Percentiles rank a stretch among this genome's conserved stretches.
phyloP scores from a whole-genome alignment of 2,113 vertebrate species.

The Chloroceryle aenea region DNA sequence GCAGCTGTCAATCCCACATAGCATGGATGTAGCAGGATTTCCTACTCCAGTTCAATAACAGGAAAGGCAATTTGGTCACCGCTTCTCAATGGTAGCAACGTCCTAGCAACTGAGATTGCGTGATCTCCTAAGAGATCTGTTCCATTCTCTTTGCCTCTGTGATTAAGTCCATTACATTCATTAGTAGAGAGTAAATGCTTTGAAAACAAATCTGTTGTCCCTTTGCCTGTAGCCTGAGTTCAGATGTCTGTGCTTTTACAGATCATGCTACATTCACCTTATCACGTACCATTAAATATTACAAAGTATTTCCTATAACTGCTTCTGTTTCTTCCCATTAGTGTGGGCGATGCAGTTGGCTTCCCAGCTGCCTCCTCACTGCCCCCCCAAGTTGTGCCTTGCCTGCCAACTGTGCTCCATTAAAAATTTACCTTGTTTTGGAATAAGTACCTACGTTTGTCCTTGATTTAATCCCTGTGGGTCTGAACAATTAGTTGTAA shows the following conservation, averaged over 20 bases:
- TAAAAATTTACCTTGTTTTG: constrained; percentile 49
- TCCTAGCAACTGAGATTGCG: not conserved
- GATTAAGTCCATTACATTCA: not conserved
- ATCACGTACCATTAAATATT: not conserved
- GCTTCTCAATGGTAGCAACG: not conserved
- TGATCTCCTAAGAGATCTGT: not conserved
- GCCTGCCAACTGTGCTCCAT: constrained; percentile 27
- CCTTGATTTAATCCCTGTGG: constrained; percentile 5
- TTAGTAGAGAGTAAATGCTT: not conserved
- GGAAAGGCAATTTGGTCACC: not conserved
- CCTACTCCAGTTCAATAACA: not conserved
- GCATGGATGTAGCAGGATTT: not conserved
- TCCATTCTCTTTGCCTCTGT: not conserved
- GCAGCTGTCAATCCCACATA: not conserved
- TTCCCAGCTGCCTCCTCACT: not conserved
- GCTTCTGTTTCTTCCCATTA: constrained; percentile 41
- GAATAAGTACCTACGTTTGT: constrained; percentile 14
- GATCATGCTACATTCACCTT: not conserved
- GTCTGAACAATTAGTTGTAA: constrained; percentile 4
- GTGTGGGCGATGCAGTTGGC: not conserved
- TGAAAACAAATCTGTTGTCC: not conserved
- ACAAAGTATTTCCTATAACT: constrained; percentile 40
- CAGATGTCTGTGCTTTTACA: not conserved
- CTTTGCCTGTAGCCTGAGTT: not conserved
- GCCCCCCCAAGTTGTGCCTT: not conserved